A percentile compares a stretch with the other conserved stretches of the same genome.
Conservation (phyloP, 2,797 vertebrate species). For the Numenius phaeopus region DNA sequence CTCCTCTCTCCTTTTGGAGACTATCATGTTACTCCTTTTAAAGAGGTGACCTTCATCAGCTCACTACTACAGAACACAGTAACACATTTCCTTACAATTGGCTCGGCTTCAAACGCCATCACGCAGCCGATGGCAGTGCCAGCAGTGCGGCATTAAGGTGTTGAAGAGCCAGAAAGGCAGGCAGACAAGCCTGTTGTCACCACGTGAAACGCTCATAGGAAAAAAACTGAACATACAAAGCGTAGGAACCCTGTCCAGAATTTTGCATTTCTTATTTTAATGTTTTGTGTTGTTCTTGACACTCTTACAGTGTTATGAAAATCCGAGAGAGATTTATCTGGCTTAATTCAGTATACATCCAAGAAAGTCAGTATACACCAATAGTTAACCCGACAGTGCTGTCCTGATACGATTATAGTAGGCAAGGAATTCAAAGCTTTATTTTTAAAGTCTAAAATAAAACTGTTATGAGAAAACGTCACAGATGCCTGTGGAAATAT, state of each 20-base stretch:
- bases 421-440: not conserved
- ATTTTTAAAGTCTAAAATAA: not conserved
- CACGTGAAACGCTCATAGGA: not conserved
- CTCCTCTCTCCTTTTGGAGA: not conserved
- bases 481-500: not conserved
- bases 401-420: not conserved
- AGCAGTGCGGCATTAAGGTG: not conserved
- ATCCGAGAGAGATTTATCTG: fast-evolving
- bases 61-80: not conserved
- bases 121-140: fast-evolving
- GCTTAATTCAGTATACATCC: not conserved
- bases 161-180: not conserved
- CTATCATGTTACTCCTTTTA: slow-evolving; percentile 44
- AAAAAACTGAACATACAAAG: not conserved
- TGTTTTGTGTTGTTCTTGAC: not conserved
- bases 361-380: not conserved
- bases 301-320: not conserved
- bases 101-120: not conserved
- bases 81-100: not conserved
- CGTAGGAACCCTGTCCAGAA: not conserved
- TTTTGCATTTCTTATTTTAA: not conserved
- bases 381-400: not conserved
- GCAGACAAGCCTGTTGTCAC: not conserved
- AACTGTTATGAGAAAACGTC: not conserved
- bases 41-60: slow-evolving; percentile 47